Evolutionary conservation across 2,113 vertebrate species (phyloP).

Genomic region (Neotragus pygmaeus): DNA sequence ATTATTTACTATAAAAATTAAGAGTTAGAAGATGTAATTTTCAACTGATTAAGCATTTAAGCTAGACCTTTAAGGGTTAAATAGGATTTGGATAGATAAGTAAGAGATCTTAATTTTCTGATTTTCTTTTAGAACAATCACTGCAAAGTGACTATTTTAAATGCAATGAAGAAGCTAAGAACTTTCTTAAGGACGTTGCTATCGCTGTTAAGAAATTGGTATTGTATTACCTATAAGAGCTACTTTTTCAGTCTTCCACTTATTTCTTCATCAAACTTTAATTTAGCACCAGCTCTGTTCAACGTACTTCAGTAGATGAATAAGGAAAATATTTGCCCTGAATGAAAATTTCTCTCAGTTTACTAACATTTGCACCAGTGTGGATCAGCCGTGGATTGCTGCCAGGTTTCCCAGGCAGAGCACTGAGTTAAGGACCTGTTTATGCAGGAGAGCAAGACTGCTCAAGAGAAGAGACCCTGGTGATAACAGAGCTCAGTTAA

Average conservation of each 20-base stretch:
- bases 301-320: background rate
- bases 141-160: conserved; percentile 76
- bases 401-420: background rate
- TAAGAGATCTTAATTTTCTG: conserved; percentile 39
- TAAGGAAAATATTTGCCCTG: background rate
- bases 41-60: background rate
- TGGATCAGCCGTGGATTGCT: background rate
- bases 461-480: background rate
- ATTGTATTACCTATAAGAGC: conserved; percentile 42
- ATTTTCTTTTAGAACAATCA: conserved; percentile 78
- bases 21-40: background rate
- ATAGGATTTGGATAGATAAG: background rate
- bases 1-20: background rate
- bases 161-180: conserved; percentile 80
- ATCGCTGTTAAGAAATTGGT: conserved; percentile 82
- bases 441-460: background rate
- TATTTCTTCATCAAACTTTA: conserved; percentile 15
- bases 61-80: background rate
- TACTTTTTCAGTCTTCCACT: background rate
- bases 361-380: background rate
- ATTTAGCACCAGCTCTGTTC: background rate
- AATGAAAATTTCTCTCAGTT: background rate
- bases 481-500: background rate
- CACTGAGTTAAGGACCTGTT: background rate
- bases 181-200: conserved; percentile 77